phyloP scores from a whole-genome alignment of 1,140 invertebrate genomes.

The Aradophagus sp. region DNA sequence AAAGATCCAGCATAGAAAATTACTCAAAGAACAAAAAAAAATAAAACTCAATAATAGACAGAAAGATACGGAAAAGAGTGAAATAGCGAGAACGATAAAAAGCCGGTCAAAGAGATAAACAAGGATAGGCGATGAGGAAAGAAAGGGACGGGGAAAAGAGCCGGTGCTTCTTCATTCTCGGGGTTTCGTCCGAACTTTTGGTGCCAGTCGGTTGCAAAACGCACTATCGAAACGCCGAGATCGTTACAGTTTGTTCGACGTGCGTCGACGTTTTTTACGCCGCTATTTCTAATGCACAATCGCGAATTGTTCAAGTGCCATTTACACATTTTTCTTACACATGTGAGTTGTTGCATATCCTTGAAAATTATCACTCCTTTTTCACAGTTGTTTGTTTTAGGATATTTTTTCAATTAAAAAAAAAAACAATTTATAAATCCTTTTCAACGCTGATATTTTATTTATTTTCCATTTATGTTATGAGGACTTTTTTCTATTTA shows the following conservation, averaged over 20 bases:
- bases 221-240: conserved; percentile 52
- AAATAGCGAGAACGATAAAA: conserved; percentile 8
- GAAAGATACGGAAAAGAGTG: conserved; percentile 31
- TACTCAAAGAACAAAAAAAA: no score
- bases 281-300: conserved; percentile 41
- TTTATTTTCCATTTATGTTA: no score
- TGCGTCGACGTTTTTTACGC: conserved; percentile 25
- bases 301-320: conserved; percentile 47
- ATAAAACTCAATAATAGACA: no score
- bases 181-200: conserved; percentile 57
- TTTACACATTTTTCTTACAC: conserved; percentile 41
- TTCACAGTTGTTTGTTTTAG: conserved; percentile 1
- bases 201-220: conserved; percentile 64
- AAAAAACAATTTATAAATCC: no score
- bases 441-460: no score
- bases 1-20: conserved; percentile 17
- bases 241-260: conserved; percentile 27
- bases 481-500: no score
- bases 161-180: conserved; percentile 55
- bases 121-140: conserved; percentile 28
- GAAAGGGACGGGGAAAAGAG: conserved; percentile 46
- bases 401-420: no score
- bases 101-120: conserved; percentile 30
- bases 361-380: conserved; percentile 4
- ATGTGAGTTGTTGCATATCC: conserved; percentile 26